Percentiles rank a stretch among this genome's conserved stretches.
Evolutionary conservation across 2,888 invertebrate species (phyloP).

Genomic region (Caenorhabditis virilis): DNA sequence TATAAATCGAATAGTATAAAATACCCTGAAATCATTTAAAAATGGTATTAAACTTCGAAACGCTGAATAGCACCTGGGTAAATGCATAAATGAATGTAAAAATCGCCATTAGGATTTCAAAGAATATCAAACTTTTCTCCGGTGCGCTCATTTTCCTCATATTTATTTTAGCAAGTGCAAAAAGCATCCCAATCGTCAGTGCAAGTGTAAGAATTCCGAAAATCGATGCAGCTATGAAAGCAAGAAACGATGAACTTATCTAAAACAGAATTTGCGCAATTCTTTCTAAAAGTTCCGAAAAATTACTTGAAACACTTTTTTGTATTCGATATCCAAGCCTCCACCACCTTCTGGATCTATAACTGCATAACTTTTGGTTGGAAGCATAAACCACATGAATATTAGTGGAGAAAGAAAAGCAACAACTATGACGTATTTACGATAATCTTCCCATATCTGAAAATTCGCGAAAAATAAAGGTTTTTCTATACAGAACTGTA

Average conservation of each 20-base stretch:
- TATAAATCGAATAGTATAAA: conserved; percentile 31
- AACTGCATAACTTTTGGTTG: conserved; percentile 24
- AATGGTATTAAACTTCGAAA: neutral
- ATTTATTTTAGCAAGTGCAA: conserved; percentile 15
- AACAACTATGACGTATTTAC: conserved; percentile 10
- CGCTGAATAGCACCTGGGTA: conserved; percentile 19
- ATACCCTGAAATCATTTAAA: conserved; percentile 21
- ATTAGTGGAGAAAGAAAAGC: conserved; percentile 23
- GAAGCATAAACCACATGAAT: conserved; percentile 42
- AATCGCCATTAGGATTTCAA: conserved; percentile 37
- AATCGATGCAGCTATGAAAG: conserved; percentile 25
- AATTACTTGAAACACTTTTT: conserved; percentile 19
- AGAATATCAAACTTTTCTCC: conserved; percentile 26
- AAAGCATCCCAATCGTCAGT: conserved; percentile 25
- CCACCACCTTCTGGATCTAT: conserved; percentile 20
- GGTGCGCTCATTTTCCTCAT: conserved; percentile 18
- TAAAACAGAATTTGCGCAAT: too few relatives aligned
- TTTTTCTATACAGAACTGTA: neutral
- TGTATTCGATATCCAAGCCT: conserved; percentile 35
- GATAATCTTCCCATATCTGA: conserved; percentile 33
- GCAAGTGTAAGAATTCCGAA: conserved; percentile 28
- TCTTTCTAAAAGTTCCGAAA: too few relatives aligned
- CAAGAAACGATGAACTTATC: conserved; percentile 32
- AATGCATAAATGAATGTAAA: conserved; percentile 37
- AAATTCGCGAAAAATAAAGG: conserved; percentile 3